These are phyloP conservation scores for Muntiacus muntjak DNA, from an alignment of 2,113 vertebrate genomes.

Conservation along the genomic window DNA sequence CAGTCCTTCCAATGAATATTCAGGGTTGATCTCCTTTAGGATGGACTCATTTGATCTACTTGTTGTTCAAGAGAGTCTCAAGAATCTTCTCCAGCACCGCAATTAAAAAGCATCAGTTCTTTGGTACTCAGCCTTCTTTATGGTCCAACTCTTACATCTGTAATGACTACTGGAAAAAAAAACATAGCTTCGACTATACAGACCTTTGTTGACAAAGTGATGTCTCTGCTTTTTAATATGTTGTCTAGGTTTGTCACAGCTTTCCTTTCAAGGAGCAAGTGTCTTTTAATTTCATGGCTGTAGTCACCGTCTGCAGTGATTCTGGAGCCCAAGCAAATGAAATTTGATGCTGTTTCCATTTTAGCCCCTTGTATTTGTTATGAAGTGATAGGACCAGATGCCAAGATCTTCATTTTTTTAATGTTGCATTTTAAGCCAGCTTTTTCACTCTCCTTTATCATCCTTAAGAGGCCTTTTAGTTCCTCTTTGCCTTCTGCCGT, in stretches of 20 bases:
- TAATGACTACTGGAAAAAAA: not conserved
- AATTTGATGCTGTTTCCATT: not conserved
- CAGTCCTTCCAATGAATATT: not conserved
- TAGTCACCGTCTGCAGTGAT: not conserved
- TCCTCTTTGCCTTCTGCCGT: not conserved
- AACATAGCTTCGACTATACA: not conserved
- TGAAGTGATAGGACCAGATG: not conserved
- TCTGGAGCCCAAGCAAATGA: not conserved
- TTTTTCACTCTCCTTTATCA: not conserved
- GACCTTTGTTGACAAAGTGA: not conserved
- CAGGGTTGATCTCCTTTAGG: not conserved
- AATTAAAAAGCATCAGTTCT: not conserved
- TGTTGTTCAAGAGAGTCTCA: not conserved
- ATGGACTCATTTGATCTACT: not conserved
- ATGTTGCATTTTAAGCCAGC: not conserved
- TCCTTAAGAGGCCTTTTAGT: not conserved
- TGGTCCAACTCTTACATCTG: not conserved
- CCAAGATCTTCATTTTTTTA: not conserved
- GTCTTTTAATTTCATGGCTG: not conserved
- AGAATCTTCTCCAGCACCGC: not conserved
- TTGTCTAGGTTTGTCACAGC: not conserved
- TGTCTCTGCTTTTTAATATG: not conserved
- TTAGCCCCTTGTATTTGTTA: not conserved
- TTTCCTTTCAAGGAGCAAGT: not conserved
- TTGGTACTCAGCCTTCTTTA: not conserved